Conservation (phyloP, 2,797 vertebrate species). For the Lithobates sylvaticus region DNA sequence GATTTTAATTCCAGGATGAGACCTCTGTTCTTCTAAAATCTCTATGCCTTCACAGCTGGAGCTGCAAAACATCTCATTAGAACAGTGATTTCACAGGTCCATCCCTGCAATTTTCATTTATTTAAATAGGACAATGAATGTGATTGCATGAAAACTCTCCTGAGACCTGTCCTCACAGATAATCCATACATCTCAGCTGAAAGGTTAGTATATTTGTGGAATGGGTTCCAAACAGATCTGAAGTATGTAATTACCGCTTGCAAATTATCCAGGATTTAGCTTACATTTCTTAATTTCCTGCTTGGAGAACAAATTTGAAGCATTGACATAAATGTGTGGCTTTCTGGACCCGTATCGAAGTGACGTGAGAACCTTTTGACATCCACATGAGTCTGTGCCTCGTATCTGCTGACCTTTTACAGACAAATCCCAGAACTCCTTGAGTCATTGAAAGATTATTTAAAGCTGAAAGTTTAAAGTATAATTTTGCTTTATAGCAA, state of each 20-base stretch:
- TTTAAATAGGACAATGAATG: slow-evolving; percentile 44
- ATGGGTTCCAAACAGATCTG: slow-evolving; percentile 22
- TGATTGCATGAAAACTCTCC: slow-evolving; percentile 41
- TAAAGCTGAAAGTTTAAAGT: neutral
- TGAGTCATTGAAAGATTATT: neutral
- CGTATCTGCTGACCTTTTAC: neutral
- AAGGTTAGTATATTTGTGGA: slow-evolving; percentile 53
- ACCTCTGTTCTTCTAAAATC: neutral
- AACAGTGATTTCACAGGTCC: slow-evolving; percentile 4
- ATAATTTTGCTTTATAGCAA: neutral
- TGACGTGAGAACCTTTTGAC: slow-evolving; percentile 22
- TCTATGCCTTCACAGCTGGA: neutral
- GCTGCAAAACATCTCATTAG: neutral
- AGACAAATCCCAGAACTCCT: neutral
- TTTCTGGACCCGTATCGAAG: neutral
- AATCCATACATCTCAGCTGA: slow-evolving; percentile 48
- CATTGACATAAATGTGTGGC: slow-evolving; percentile 32
- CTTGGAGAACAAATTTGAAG: slow-evolving; percentile 33
- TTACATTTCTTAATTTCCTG: slow-evolving; percentile 43
- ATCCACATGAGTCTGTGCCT: slow-evolving; percentile 6
- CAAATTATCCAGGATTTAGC: slow-evolving; percentile 52
- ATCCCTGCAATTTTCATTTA: slow-evolving; percentile 46
- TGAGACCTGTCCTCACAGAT: slow-evolving; percentile 26
- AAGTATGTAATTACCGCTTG: slow-evolving; percentile 52
- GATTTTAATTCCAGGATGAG: neutral